Evolutionary conservation across 2,888 invertebrate species (phyloP).

Genomic region (Adelphocoris suturalis): DNA sequence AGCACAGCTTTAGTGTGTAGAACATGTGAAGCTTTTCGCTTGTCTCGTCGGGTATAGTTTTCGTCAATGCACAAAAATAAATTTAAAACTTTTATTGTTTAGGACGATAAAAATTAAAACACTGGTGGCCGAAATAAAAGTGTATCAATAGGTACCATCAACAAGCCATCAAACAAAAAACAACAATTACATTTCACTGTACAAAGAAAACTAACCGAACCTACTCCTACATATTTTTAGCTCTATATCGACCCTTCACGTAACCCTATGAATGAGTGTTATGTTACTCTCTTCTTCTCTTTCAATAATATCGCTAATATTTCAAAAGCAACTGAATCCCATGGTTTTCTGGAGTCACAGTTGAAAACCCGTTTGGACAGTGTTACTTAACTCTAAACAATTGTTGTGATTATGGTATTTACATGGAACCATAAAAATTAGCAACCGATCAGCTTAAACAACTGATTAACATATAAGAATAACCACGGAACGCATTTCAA

Average conservation of each 20-base stretch:
- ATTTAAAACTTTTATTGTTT: not conserved
- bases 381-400: not conserved
- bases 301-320: not conserved
- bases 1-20: conserved; percentile 20
- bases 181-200: no score
- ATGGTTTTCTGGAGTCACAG: not conserved
- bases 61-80: not conserved
- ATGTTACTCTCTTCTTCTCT: conserved; percentile 34
- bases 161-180: no score
- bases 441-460: not conserved
- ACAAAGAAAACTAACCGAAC: no score
- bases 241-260: not conserved
- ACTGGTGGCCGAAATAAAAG: no score
- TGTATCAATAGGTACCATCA: no score
- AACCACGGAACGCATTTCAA: not conserved
- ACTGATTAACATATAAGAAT: not conserved
- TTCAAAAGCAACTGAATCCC: not conserved
- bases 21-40: not conserved
- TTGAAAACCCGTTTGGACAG: not conserved
- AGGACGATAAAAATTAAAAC: no score
- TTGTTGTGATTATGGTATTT: not conserved
- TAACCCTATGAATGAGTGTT: conserved; percentile 54
- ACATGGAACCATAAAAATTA: not conserved
- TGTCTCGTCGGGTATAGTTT: not conserved
- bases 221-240: no score